A percentile compares a stretch with the other conserved stretches of the same genome.
Conservation (phyloP, 2,113 vertebrate species). For the Sorex araneus region DNA sequence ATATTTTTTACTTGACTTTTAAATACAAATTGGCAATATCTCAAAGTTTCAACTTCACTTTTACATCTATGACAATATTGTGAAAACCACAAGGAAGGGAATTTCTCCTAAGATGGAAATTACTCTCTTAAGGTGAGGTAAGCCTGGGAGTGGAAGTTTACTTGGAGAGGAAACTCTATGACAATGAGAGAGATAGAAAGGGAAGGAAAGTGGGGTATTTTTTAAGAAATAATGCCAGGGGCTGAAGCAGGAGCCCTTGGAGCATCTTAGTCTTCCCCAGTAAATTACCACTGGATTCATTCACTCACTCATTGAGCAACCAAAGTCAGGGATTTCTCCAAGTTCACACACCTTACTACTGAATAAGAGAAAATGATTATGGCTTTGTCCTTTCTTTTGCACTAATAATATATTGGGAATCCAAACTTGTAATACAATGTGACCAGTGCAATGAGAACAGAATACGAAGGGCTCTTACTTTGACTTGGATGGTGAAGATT, state of each 20-base stretch:
- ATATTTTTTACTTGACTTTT: too few species aligned
- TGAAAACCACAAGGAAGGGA: not conserved
- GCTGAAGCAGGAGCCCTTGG: too few species aligned
- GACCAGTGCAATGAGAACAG: not conserved
- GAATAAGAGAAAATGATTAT: not conserved
- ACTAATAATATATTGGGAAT: not conserved
- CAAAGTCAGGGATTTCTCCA: not conserved
- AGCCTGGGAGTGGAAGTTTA: not conserved
- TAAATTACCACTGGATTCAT: not conserved
- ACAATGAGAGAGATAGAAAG: not conserved
- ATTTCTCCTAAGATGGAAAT: not conserved
- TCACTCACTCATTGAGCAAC: not conserved
- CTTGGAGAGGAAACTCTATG: not conserved
- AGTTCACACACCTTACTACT: not conserved
- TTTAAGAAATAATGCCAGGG: not conserved
- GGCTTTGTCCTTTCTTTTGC: not conserved
- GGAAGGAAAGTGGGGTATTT: not conserved
- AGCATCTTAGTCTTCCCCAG: not conserved
- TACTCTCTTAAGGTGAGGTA: not conserved
- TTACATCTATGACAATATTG: not conserved
- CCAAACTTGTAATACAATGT: not conserved
- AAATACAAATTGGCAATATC: not conserved
- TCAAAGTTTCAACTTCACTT: not conserved
- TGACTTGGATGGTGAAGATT: not conserved
- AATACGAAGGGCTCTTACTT: not conserved